phyloP scores from a whole-genome alignment of 2,888 invertebrate genomes.

The Spilosoma lubricipeda region DNA sequence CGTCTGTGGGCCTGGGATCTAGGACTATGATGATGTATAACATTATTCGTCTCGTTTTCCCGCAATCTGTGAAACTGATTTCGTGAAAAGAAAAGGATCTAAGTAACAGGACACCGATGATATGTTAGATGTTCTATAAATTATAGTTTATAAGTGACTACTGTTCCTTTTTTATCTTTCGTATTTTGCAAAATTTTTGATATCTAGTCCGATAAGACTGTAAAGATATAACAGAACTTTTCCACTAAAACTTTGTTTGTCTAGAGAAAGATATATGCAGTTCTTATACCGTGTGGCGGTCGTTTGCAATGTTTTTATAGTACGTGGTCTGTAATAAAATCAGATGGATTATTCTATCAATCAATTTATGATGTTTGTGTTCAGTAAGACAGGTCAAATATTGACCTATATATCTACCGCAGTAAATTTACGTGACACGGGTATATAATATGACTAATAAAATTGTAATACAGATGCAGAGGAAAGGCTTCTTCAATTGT shows the following conservation, averaged over 20 bases:
- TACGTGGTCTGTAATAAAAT: background rate
- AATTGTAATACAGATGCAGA: background rate
- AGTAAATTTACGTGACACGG: background rate
- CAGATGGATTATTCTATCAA: background rate
- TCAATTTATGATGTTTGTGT: slow-evolving; percentile 1
- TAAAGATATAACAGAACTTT: background rate
- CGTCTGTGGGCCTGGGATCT: too few species aligned
- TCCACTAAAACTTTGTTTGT: background rate
- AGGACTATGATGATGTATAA: too few species aligned
- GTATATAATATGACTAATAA: background rate
- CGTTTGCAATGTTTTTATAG: background rate
- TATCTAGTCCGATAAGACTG: background rate
- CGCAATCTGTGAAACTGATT: too few species aligned
- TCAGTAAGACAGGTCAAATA: background rate
- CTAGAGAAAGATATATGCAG: background rate
- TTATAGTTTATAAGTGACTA: too few species aligned
- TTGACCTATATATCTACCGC: background rate
- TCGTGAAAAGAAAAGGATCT: too few species aligned
- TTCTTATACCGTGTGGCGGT: background rate
- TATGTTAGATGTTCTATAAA: too few species aligned
- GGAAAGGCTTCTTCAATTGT: background rate
- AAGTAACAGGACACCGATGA: too few species aligned
- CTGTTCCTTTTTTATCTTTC: too few species aligned
- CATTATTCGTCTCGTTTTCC: too few species aligned
- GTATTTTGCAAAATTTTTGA: background rate